Evolutionary conservation across 2,888 invertebrate genomes (phyloP).

Genomic region (Operophtera brumata): DNA sequence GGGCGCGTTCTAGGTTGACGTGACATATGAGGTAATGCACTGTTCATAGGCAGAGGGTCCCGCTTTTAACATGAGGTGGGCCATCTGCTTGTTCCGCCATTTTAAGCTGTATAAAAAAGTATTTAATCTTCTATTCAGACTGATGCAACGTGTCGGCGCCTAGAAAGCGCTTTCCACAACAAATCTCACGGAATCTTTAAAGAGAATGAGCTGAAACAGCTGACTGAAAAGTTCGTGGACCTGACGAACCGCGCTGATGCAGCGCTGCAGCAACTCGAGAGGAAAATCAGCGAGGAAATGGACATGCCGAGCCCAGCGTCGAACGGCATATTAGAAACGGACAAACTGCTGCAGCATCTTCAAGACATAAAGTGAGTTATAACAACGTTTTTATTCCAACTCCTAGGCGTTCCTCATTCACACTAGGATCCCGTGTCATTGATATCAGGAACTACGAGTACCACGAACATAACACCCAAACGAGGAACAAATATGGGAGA

Average conservation of each 20-base stretch:
- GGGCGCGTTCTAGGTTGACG: no score
- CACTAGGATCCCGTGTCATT: no score
- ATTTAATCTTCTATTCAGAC: slow-evolving; percentile 41
- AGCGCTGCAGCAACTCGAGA: slow-evolving; percentile 66
- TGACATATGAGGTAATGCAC: no score
- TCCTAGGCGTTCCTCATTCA: no score
- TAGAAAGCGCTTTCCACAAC: slow-evolving; percentile 66
- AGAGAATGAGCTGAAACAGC: slow-evolving; percentile 65
- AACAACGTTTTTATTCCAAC: background rate
- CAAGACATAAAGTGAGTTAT: slow-evolving; percentile 58
- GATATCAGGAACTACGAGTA: no score
- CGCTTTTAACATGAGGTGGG: no score
- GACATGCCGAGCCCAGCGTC: slow-evolving; percentile 50
- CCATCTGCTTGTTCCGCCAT: no score
- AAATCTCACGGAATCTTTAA: slow-evolving; percentile 59
- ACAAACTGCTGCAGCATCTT: slow-evolving; percentile 58
- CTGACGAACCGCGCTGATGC: slow-evolving; percentile 71
- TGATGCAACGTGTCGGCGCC: slow-evolving; percentile 62
- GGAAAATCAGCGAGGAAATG: slow-evolving; percentile 52
- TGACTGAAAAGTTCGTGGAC: slow-evolving; percentile 73
- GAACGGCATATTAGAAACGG: slow-evolving; percentile 63
- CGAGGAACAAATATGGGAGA: no score
- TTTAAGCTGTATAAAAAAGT: no score
- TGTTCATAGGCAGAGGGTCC: no score
- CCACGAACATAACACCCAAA: no score